Percentiles rank a stretch among this genome's conserved stretches.
Conservation (phyloP, 2,113 vertebrate genomes). For the Macquaria australasica region DNA sequence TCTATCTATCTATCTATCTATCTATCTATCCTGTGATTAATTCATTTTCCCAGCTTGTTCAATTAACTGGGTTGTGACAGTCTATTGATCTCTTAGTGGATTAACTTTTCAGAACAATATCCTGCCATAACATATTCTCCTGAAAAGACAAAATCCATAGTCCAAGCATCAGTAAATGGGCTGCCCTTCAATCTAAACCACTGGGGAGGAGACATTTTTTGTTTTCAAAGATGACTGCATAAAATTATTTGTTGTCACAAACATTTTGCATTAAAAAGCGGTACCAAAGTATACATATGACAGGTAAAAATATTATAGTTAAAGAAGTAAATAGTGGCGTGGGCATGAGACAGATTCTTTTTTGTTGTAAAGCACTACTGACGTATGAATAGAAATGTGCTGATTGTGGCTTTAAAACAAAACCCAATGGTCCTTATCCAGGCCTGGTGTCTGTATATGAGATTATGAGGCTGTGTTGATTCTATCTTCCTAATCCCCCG, state of each 20-base stretch:
- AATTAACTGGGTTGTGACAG: slow-evolving; percentile 68
- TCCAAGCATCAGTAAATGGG: slow-evolving; percentile 31
- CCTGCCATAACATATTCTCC: slow-evolving; percentile 53
- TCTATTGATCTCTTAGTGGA: slow-evolving; percentile 73
- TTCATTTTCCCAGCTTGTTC: slow-evolving; percentile 73
- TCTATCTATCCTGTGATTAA: slow-evolving; percentile 47
- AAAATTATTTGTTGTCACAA: neutral
- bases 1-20: slow-evolving; percentile 26
- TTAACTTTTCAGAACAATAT: slow-evolving; percentile 71
- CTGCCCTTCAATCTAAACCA: neutral
- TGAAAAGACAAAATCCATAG: slow-evolving; percentile 57
- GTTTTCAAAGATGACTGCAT: neutral
- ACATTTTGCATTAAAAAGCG: neutral
- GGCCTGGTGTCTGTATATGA: slow-evolving; percentile 70
- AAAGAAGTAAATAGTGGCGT: neutral
- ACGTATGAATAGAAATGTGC: slow-evolving; percentile 51
- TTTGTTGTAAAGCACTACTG: slow-evolving; percentile 8
- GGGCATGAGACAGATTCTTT: neutral
- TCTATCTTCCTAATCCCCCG: slow-evolving; percentile 78
- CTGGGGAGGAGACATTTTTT: neutral
- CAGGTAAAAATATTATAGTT: neutral
- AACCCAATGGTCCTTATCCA: slow-evolving; percentile 59
- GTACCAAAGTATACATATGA: neutral
- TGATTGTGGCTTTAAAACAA: slow-evolving; percentile 69
- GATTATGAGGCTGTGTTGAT: slow-evolving; percentile 76